A percentile compares a stretch with the other conserved stretches of the same genome.
These are phyloP conservation scores for Sus cebifrons DNA, from an alignment of 2,797 vertebrate genomes.

Conservation along the genomic window DNA sequence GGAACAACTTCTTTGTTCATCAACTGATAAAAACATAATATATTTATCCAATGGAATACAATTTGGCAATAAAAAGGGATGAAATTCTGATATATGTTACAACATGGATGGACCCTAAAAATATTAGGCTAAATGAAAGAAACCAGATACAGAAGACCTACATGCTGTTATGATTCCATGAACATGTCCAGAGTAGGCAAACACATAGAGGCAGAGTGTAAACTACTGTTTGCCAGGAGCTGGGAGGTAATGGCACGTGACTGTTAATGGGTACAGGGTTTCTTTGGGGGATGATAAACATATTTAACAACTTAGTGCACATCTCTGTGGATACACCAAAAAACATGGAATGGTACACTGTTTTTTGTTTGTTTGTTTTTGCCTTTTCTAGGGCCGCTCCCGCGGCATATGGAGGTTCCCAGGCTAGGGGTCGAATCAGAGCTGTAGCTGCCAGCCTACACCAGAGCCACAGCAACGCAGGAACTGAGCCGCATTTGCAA, in stretches of 20 bases:
- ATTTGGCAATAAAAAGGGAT: constrained; percentile 45
- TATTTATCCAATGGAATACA: background rate
- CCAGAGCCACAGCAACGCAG: no score
- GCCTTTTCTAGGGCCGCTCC: no score
- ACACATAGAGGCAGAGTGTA: constrained; percentile 3
- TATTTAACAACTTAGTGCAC: constrained; percentile 14
- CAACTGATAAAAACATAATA: background rate
- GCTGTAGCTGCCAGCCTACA: no score
- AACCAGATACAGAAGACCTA: background rate
- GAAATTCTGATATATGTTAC: background rate
- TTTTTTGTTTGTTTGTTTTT: no score
- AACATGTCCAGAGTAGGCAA: constrained; percentile 16
- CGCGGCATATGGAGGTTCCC: no score
- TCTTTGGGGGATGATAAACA: background rate
- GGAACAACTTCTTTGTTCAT: background rate
- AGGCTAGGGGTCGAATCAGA: no score
- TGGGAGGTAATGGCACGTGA: background rate
- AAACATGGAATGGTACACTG: background rate
- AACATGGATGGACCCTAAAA: constrained; percentile 16
- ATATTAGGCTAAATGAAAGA: constrained; percentile 19
- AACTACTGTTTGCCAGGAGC: background rate
- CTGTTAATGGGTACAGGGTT: background rate
- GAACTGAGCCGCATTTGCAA: no score
- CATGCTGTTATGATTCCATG: background rate
- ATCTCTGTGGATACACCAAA: background rate